Percentiles rank a stretch among this genome's conserved stretches.
These are phyloP conservation scores for Norana najaformis DNA, from an alignment of 2,888 invertebrate species.

Conservation along the genomic window DNA sequence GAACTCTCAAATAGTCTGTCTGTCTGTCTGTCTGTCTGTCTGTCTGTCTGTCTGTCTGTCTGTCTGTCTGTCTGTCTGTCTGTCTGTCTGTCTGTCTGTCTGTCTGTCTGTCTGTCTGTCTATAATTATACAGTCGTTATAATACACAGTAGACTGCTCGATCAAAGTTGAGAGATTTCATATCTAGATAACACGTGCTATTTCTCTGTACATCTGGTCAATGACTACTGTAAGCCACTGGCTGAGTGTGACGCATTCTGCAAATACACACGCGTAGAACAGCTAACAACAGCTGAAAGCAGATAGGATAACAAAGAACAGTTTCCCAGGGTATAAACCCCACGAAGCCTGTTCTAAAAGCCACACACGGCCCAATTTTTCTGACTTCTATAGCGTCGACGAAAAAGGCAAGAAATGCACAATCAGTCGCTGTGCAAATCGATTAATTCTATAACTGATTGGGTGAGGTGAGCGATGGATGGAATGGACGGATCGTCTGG, in stretches of 20 bases:
- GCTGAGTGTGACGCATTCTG: neutral
- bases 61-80: neutral
- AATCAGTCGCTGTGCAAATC: neutral
- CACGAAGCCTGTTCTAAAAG: neutral
- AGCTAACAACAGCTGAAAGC: neutral
- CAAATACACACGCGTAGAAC: too few species aligned
- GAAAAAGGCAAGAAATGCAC: neutral
- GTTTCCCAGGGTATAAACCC: neutral
- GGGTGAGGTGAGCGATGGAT: too few species aligned
- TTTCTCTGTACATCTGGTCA: neutral
- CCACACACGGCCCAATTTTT: neutral
- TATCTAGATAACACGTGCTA: neutral
- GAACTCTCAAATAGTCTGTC: neutral
- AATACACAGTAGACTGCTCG: too few species aligned
- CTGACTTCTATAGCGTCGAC: neutral
- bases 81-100: neutral
- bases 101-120: too few species aligned
- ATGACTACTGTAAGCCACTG: neutral
- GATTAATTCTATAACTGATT: neutral
- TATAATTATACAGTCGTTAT: too few species aligned
- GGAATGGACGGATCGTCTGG: too few species aligned
- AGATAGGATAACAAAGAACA: neutral
- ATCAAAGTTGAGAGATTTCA: neutral
- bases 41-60: neutral
- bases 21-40: neutral